A percentile compares a stretch with the other conserved stretches of the same genome.
Evolutionary conservation across 2,888 invertebrate genomes (phyloP).

Genomic region (Spilarctia lutea): DNA sequence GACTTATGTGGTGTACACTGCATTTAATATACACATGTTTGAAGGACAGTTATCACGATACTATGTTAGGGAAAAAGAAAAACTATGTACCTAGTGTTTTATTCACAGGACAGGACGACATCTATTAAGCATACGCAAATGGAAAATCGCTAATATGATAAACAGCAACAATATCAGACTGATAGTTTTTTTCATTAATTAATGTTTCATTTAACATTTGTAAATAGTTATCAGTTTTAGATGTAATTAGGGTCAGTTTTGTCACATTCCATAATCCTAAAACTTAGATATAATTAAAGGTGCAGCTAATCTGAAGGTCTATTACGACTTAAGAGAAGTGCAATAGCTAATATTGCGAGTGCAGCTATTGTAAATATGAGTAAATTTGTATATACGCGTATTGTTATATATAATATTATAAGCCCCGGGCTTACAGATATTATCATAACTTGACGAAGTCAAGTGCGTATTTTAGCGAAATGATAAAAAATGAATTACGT

Average conservation of each 20-base stretch:
- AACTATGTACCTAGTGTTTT: conserved; percentile 31
- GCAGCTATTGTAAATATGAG: conserved; percentile 80
- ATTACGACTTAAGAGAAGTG: conserved; percentile 16
- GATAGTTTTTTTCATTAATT: conserved; percentile 44
- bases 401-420: conserved; percentile 45
- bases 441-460: conserved; percentile 59
- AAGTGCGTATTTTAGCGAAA: conserved; percentile 40
- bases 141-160: conserved; percentile 30
- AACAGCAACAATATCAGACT: conserved; percentile 51
- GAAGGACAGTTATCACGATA: conserved; percentile 36
- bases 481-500: conserved; percentile 28
- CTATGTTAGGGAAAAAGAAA: conserved; percentile 13
- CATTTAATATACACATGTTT: conserved; percentile 50
- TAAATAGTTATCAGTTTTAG: conserved; percentile 60
- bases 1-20: conserved; percentile 46
- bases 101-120: conserved; percentile 35
- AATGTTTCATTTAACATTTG: conserved; percentile 41
- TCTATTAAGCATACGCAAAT: conserved; percentile 21
- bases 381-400: conserved; percentile 77
- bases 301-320: conserved; percentile 75
- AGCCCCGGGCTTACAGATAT: conserved; percentile 54
- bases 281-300: conserved; percentile 65
- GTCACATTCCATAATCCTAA: conserved; percentile 79
- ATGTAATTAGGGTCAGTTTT: conserved; percentile 66
- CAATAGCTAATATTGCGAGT: conserved; percentile 56